Base-by-base conservation (phyloP, 2,797 vertebrate species). In the Mormyrops attenuatus region DNA sequence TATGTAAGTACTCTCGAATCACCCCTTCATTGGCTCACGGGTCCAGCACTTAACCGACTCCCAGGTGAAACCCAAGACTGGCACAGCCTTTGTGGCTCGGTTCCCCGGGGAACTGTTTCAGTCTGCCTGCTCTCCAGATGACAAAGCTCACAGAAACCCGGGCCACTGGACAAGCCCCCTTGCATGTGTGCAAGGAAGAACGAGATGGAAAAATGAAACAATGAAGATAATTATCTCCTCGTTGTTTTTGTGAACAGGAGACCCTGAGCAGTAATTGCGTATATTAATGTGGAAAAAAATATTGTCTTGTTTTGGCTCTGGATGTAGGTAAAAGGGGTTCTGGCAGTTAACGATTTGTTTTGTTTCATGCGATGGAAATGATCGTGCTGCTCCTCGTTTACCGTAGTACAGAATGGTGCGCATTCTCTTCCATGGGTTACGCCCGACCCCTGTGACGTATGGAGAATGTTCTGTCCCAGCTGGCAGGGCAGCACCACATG, bases 1-100 rank as follows among this genome's bases (percentile, higher is more conserved):
- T 98, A 98, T 92, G 97, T 98, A 95, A 98, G 97, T 96, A 95
- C 90, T 41, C 13, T 82, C 30, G 8, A 87, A 9, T 26, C 44
- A 2, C n/a, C 87, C 86, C 41, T 60, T 26, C n/a, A 38, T 41
- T 88, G 69, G 22, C 52, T 63, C 38, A 60, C 30, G 38, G 89
- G 52, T 60, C 26, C 49, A 11, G 50, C 11, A 13, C 30, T 30
- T 49, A 41, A 86, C 38, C 11, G 26, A 86, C 30, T 66, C 22
- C n/a, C 50, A 89, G 52, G 49, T 88, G 89, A 90, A 90, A 92
- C 88, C 91, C 34, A 47, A 90, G 85, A n/a, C 87, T 88, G 88
- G 60, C 22, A 26, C 38, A 69, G 66, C 20, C 41, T 91, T 90
- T 90, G 82, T 91, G 86, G 69, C 22, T 22, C 52, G 88, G 82